phyloP scores from a whole-genome alignment of 35 echinoderm and acorn worm species.

The Stichopus chloronotus region DNA sequence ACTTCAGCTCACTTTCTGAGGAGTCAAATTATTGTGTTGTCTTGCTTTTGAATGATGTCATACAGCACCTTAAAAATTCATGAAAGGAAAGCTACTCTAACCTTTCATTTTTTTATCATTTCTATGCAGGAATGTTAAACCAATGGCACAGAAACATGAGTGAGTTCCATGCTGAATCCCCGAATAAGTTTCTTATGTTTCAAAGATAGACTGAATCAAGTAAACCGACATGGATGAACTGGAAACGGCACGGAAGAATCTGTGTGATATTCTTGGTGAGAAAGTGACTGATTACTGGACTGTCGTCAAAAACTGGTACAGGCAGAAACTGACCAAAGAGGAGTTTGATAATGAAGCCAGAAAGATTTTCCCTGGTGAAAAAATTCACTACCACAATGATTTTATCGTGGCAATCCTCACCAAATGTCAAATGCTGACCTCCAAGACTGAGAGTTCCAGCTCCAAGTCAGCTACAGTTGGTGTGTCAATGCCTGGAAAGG shows the following conservation, averaged over 20 bases:
- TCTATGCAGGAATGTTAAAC: no score
- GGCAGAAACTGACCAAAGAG: slow-evolving; percentile 78
- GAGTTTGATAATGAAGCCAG: slow-evolving; percentile 90
- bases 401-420: slow-evolving; percentile 87
- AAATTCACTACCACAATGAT: slow-evolving; percentile 88
- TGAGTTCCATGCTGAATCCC: no score
- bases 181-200: no score
- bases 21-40: no score
- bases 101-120: no score
- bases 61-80: no score
- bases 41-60: no score
- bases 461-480: slow-evolving; percentile 49
- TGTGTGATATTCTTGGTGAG: slow-evolving; percentile 30
- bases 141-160: no score
- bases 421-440: slow-evolving; percentile 72
- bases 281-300: slow-evolving; percentile 54
- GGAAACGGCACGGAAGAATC: slow-evolving; percentile 42
- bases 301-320: slow-evolving; percentile 57
- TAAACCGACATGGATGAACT: slow-evolving; percentile 39
- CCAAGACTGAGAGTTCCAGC: slow-evolving; percentile 37
- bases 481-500: slow-evolving; percentile 56
- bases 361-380: slow-evolving; percentile 65
- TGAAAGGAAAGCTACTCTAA: no score
- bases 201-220: neutral
- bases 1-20: no score